phyloP scores from a whole-genome alignment of 2,797 vertebrate genomes.

The Pangasius sanitwongsei region DNA sequence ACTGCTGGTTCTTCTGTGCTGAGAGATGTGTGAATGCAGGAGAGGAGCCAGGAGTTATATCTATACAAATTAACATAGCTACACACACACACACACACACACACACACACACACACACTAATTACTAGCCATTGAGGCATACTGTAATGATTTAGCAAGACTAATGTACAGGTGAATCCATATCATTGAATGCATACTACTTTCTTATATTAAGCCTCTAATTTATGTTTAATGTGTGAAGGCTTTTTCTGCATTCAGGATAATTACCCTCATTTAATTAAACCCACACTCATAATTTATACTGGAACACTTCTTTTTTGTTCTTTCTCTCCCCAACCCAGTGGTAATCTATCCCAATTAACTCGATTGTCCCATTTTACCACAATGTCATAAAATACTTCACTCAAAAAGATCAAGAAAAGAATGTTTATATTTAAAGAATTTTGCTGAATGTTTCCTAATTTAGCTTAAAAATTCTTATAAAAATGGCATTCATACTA shows the following conservation, averaged over 20 bases:
- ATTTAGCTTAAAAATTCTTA: background rate
- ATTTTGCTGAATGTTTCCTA: background rate
- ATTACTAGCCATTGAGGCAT: slow-evolving; percentile 40
- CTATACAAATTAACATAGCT: background rate
- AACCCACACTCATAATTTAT: slow-evolving; percentile 47
- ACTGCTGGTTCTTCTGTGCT: background rate
- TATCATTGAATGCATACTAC: slow-evolving; percentile 28
- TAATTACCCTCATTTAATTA: slow-evolving; percentile 54
- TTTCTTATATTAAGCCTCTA: slow-evolving; percentile 50
- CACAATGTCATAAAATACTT: slow-evolving; percentile 14
- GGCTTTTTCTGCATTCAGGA: slow-evolving; percentile 38
- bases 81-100: background rate
- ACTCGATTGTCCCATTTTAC: slow-evolving; percentile 35
- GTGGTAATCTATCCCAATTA: slow-evolving; percentile 38
- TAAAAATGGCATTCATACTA: background rate
- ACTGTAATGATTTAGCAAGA: slow-evolving; percentile 31
- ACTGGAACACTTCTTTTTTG: slow-evolving; percentile 19
- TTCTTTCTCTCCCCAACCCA: background rate
- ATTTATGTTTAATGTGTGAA: slow-evolving; percentile 41
- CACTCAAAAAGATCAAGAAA: slow-evolving; percentile 10
- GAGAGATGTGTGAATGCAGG: background rate
- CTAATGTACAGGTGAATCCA: slow-evolving; percentile 42
- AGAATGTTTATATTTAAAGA: background rate
- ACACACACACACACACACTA: slow-evolving; percentile 16
- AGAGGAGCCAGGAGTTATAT: background rate